phyloP scores from a whole-genome alignment of 2,113 vertebrate genomes.

The Chamaea fasciata region DNA sequence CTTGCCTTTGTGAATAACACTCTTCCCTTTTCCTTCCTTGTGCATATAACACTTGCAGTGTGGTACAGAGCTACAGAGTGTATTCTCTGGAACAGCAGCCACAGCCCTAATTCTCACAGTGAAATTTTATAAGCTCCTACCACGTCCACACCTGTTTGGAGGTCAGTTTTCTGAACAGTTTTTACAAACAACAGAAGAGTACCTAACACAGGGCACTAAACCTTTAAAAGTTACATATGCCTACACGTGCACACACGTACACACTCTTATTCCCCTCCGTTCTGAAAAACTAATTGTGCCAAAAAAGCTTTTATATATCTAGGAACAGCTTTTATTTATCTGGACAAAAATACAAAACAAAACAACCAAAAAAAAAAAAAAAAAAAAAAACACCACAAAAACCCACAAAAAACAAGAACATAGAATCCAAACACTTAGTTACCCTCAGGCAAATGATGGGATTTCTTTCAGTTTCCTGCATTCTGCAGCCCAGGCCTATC shows the following conservation, averaged over 20 bases:
- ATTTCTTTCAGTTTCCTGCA: background rate
- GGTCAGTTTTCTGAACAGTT: background rate
- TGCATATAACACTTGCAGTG: rapidly evolving
- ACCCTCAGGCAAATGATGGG: background rate
- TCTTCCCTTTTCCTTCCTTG: background rate
- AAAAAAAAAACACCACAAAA: background rate
- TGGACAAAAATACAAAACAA: too few species aligned
- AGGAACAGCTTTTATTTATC: background rate
- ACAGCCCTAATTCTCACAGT: rapidly evolving
- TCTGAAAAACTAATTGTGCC: background rate
- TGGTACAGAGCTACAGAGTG: background rate
- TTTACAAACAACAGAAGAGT: background rate
- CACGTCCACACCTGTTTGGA: rapidly evolving
- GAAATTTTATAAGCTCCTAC: background rate
- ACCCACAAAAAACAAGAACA: background rate
- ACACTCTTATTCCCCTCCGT: background rate
- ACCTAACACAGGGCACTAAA: background rate
- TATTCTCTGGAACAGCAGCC: background rate
- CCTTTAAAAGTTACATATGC: background rate
- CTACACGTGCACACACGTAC: rapidly evolving
- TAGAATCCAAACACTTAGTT: background rate
- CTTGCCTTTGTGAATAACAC: background rate
- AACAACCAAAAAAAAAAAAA: background rate
- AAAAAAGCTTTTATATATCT: background rate
- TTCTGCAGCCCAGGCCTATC: background rate